Evolutionary conservation across 2,113 vertebrate genomes (phyloP).

Genomic region (Bambusicola thoracicus): DNA sequence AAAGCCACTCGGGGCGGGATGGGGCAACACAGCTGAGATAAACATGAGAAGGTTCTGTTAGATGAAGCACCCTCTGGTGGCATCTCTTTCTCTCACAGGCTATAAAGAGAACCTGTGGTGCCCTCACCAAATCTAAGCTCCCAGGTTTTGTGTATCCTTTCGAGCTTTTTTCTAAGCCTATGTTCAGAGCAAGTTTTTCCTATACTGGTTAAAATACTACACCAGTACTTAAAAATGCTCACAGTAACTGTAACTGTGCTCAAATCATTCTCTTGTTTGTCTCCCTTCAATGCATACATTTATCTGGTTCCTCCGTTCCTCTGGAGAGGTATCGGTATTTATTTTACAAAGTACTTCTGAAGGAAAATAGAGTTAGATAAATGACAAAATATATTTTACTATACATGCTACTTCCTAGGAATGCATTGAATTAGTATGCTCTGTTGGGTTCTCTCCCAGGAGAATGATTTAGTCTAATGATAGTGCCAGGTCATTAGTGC

Average conservation of each 20-base stretch:
- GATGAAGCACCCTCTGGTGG: not conserved
- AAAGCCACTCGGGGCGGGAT: accelerated
- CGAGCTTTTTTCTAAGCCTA: not conserved
- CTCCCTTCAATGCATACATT: not conserved
- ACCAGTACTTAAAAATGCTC: not conserved
- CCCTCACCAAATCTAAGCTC: not conserved
- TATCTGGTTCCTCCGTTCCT: not conserved
- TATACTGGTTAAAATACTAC: not conserved
- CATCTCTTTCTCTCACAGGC: not conserved
- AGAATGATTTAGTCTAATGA: conserved; percentile 57
- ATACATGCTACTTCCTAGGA: not conserved
- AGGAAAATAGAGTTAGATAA: conserved; percentile 23
- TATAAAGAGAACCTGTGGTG: not conserved
- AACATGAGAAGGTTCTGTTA: not conserved
- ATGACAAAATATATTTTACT: conserved; percentile 40
- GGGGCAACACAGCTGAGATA: not conserved
- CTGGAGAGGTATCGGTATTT: not conserved
- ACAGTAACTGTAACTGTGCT: not conserved
- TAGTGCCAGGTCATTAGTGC: conserved; percentile 58
- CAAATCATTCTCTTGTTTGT: not conserved
- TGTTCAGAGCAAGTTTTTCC: not conserved
- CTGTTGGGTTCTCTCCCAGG: conserved; percentile 27
- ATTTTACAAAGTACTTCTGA: conserved; percentile 28
- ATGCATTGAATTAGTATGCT: conserved; percentile 27
- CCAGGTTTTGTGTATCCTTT: not conserved